Base-by-base conservation (phyloP, 2,888 invertebrate species). In the Ceramica pisi region DNA sequence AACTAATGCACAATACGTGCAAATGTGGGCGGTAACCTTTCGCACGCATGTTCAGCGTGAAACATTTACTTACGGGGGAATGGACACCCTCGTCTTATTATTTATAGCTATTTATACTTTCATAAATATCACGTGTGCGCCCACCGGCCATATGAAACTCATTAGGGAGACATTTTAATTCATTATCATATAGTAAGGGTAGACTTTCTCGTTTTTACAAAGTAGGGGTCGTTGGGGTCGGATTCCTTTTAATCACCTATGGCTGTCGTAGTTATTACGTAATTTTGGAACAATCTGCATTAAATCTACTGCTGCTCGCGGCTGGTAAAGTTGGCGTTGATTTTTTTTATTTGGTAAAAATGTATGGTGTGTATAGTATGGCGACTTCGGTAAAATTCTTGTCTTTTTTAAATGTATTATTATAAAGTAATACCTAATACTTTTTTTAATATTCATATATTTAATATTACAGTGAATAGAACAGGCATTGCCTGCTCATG, bases 61-160 rank as follows among this genome's bases (percentile, higher is more conserved):
- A 63, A 76, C 65, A 67, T 84, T 82, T 38, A 57, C 38, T 57
- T 71, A 89, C 83, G 79, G 80, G 59, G 71, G 67, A 85, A 72
- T 85, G 78, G 75, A 79, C 89, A 86, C 87, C 86, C 87, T 81
- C 71, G 63, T 71, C 44, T 83, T 80, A 84, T 81, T 74, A 81
- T 82, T 84, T 78, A 80, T 60, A 60, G 72, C 71, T 72, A 81
- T 79, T 71, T 74, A 84, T 84, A 86, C n/a, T 65, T 75, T 56
- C 61, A 75, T 74, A 78, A 75, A 82, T 83, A 75, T 75, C 73
- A 75, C 57, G 68, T 72, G 71, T 71, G 64, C 48, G 57, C 35
- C 57, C 68, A 61, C 50, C 57, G 59, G 31, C 56, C 72, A 71
- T 53, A 68, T 72, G 61, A 73, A 67, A 81, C 72, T 69, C 77